Evolutionary conservation across 2,888 invertebrate species (phyloP), one percentile per base, ranked within the genome.

Genomic region (Conistra vaccinii): DNA sequence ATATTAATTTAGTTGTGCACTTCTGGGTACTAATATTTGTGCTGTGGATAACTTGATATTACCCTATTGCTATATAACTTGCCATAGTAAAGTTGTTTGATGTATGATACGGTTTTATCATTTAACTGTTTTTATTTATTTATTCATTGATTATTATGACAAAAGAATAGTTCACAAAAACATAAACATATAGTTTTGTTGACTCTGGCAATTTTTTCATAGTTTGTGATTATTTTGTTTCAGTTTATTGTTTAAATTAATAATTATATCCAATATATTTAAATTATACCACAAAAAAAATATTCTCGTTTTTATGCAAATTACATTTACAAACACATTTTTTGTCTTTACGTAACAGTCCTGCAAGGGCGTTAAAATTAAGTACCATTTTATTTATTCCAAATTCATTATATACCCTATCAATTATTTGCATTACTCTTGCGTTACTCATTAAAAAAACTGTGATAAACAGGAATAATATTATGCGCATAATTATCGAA

Each of bases 1-100:
- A 69, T 72, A 73, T 69, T 72, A 58, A 69, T 83, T 69, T 58
- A 32, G 66, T 62, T 53, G 55, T 61, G 29, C n/a, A 58, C 14
- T 61, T 42, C 42, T 69, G 61, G 66, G 78, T 66, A 66, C 26
- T 72, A 67, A 32, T 68, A 35, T 39, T 69, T 58, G 35, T 58
- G 35, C 14, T 51, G 14, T 39, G 29, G 2, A 35, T 57, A 23
- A n/a, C 12, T 26, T 0, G 32, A 45, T 39, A 9, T 32, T 48
- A 42, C 23, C 0, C 12, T 26, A 17, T 35, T 26, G 26, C n/a
- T n/a, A n/a, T n/a, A n/a, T n/a, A n/a, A n/a, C n/a, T n/a, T n/a
- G n/a, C 12, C 12, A 53, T 48, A 5, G 7, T 32, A 32, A n/a
- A 60, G 17, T 20, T 35, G 51, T 39, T 12, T 53, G 23, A 9